Base-by-base conservation (phyloP, 2,888 invertebrate genomes). In the Amaurobius ferox region DNA sequence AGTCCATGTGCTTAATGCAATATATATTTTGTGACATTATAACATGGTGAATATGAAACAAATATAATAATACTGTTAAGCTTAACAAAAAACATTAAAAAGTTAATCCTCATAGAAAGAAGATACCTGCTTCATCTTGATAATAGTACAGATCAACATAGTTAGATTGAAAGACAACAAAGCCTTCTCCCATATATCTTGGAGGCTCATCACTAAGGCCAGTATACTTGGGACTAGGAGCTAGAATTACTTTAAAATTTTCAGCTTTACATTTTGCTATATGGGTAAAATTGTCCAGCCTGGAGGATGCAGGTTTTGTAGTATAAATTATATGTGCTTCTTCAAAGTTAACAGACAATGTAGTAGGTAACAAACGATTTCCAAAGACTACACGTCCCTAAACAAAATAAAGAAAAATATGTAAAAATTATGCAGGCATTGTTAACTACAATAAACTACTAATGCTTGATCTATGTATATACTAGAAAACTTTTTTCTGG, bases 121-220 rank as follows among this genome's bases (percentile, higher is more conserved):
- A 79, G 87, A 88, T 89, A 93, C 98, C 98, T 73, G 98, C 95
- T 91, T 98, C 97, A 92, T 99, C 99, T 96, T 98, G 97, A 90
- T 98, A 98, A 92, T 97, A 98, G 91, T 98, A 98, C 29, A 98
- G 93, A 91, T 98, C 97, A 90, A 98, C 95, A 90, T 96, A 95
- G 91, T 98, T 98, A 1, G 98, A 97, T 91, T 98, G 98, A 93
- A 99, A 94, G 11, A 99, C 94, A 0, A 98, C 98, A 92, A 99
- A 99, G 0, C 98, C 99, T 92, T 98, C 98, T 3, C 99, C 99
- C 98, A 99, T 99, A 90, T 96, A 98, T 70, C 97, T 92, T 0
- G 99, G 99, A 0, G 99, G 98, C 90, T 97, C 97, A 92, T 98
- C 98, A 5, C 96, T 94, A 93, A 96, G 94, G 6, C 97, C 97